Base-by-base conservation (phyloP, 2,797 vertebrate genomes). In the Apogon talboti region DNA sequence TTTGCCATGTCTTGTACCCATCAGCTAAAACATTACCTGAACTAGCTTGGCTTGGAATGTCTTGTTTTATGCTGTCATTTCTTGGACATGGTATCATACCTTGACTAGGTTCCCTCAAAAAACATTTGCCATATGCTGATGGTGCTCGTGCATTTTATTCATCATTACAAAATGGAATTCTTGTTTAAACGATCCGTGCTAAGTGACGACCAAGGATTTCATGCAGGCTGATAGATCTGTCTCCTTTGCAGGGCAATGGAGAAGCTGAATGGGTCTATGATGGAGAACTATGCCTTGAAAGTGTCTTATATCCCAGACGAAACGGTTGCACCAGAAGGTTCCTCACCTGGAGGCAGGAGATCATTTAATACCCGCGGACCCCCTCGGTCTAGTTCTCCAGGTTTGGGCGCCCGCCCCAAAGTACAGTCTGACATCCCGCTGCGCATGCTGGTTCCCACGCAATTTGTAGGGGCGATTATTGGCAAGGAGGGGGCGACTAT, bases 401-500 rank as follows among this genome's bases (percentile, higher is more conserved):
- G 95, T 0, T 90, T 96, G 7, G 88, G 92, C 4, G 92, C 95
- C 0, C 92, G 96, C 65, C 96, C 97, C 78, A 98, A 97, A 74
- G 89, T 95, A 2, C 96, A 98, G 62, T 96, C 96, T 0, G 97
- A 99, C 12, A 92, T 99, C 79, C 98, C 98, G 0, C 90, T 99
- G 8, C 94, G 98, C 55, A 93, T 99, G 83, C 91, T 99, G 74
- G 98, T 99, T 46, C 98, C 98, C 78, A 99, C 97, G 0, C 98
- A 99, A 87, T 99, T 99, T 4, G 97, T 99, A 35, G 98, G 98
- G 42, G 98, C 98, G 15, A 99, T 99, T 42, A 99, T 99, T 0
- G 98, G 98, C 78, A 99, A 99, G 81, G 97, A 99, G 91, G 98
- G 98, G 0, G 95, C 95, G 8, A 99, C 98, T 24, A 99, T 99